Evolutionary conservation across 1,140 invertebrate genomes (phyloP).

Genomic region (Zaprionus kolodkinae): DNA sequence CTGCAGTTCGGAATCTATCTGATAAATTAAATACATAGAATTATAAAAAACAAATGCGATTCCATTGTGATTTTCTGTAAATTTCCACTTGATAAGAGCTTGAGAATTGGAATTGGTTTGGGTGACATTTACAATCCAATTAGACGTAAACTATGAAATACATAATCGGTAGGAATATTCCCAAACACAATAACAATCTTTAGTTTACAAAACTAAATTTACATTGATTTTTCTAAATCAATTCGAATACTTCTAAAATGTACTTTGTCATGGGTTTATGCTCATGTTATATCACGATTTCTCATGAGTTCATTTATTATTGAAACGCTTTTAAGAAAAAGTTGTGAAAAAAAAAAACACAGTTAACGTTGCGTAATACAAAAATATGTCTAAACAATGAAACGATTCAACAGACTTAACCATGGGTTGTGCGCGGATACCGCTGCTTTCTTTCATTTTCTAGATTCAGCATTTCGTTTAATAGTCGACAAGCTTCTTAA

Average conservation of each 20-base stretch:
- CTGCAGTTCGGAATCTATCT: conserved; percentile 24
- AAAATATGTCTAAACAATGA: conserved; percentile 59
- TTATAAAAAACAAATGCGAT: conserved; percentile 28
- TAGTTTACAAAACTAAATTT: too few species aligned
- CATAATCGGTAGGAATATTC: too few species aligned
- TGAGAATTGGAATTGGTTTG: background rate
- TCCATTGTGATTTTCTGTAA: background rate
- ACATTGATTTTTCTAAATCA: too few species aligned
- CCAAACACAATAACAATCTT: too few species aligned
- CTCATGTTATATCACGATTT: background rate
- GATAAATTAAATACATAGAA: conserved; percentile 65
- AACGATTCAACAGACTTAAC: conserved; percentile 38
- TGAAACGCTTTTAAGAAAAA: conserved; percentile 30
- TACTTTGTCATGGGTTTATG: too few species aligned
- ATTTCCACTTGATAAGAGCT: background rate
- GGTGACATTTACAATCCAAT: too few species aligned
- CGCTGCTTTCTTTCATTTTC: background rate
- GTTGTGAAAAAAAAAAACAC: conserved; percentile 47
- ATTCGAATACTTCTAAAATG: too few species aligned
- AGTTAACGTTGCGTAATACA: conserved; percentile 51
- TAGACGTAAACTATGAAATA: too few species aligned
- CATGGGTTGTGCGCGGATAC: conserved; percentile 2
- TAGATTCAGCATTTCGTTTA: conserved; percentile 38
- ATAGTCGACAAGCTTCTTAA: conserved; percentile 83
- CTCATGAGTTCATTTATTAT: conserved; percentile 21